These are phyloP conservation scores for Chinchilla lanigera DNA, from an alignment of 2,113 vertebrate species.

Conservation along the genomic window DNA sequence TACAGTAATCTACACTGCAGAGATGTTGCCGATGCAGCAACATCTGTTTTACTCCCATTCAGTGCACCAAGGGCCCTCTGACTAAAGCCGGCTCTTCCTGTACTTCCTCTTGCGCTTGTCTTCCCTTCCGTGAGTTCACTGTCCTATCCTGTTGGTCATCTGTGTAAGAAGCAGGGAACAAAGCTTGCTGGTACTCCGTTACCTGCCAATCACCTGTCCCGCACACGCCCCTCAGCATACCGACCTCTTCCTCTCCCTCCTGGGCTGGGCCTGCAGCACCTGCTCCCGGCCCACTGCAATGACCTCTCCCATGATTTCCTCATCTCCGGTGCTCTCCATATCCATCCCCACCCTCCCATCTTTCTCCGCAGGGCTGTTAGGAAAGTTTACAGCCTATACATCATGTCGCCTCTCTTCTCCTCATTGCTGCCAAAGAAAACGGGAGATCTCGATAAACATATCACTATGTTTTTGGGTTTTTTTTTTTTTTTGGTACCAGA, in stretches of 20 bases:
- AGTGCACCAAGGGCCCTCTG: not conserved
- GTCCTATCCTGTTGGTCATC: not conserved
- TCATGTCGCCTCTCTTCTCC: not conserved
- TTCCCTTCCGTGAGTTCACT: not conserved
- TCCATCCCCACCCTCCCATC: not conserved
- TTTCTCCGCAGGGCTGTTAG: not conserved
- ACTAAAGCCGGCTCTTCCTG: not conserved
- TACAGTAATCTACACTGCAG: not conserved
- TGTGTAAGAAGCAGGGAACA: not conserved
- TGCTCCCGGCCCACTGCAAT: not conserved
- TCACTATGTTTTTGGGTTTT: no score
- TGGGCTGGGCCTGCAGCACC: not conserved
- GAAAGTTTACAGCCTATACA: not conserved
- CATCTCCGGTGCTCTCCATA: not conserved
- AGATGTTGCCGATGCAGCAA: not conserved
- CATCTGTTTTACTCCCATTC: not conserved
- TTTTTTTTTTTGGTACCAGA: no score
- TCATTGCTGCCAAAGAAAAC: constrained; percentile 7
- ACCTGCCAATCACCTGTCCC: not conserved
- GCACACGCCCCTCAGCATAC: not conserved
- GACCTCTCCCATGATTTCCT: not conserved
- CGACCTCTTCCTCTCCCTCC: not conserved
- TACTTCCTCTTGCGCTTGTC: not conserved
- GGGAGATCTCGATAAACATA: not conserved
- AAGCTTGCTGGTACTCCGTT: not conserved